Base-by-base conservation (phyloP, 2,888 invertebrate species). In the Eueremaeus valkanovi region DNA sequence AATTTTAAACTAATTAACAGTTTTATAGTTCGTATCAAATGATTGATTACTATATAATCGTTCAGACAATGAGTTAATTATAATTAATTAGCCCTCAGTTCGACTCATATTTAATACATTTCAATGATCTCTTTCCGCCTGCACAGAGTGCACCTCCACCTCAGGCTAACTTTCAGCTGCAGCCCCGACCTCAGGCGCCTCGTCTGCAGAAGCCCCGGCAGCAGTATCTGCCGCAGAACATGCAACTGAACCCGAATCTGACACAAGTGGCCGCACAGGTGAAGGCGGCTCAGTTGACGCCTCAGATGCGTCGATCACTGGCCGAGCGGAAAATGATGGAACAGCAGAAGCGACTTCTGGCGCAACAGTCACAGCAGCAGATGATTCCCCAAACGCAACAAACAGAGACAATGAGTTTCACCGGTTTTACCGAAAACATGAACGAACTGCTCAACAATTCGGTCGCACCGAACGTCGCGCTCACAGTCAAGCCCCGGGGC, bases 401-500 rank as follows among this genome's bases (percentile, higher is more conserved):
- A 33, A 73, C 75, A 24, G 68, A 72, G 27, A 42, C 49, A 13
- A 40, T 76, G n/a, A 73, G 73, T 81, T 79, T 81, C 81, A 21
- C 24, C n/a, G 68, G 68, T 16, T 68, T 42, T 42, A 33, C 40
- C 21, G 84, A 83, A 76, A 93, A 91, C 81, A 92, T 95, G 81
- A 92, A 90, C 82, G 92, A 90, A 78, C 87, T 95, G 80, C 87
- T 94, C 81, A 92, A 91, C 82, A 90, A 90, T 81, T 90, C 90
- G 70, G 92, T 92, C 78, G 92, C 68, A 5, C 74, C 73, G 3
- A 75, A 72, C 63, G 77, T 77, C 29, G 49, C 63, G 24, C 61
- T 76, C 18, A 31, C 42, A 24, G 42, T 74, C 27, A 77, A 75
- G 68, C 61, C 72, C 29, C 49, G 73, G 36, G 18, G 21, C 33